Evolutionary conservation across 2,113 vertebrate species (phyloP).

Genomic region (Hassar affinis): DNA sequence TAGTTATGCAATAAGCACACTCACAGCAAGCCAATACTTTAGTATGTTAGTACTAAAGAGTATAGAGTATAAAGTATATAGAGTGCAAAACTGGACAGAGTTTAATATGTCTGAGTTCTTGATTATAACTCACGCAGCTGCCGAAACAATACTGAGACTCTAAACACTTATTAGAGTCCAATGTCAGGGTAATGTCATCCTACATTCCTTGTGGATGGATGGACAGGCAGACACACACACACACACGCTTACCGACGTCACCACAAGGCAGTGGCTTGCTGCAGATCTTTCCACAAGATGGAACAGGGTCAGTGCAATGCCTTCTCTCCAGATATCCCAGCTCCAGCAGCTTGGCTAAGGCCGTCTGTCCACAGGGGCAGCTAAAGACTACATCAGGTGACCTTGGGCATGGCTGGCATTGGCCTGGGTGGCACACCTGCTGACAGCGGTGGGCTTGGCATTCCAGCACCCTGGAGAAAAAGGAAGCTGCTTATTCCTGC

Average conservation of each 20-base stretch:
- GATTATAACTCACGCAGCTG: background rate
- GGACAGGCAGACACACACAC: background rate
- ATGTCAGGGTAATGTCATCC: background rate
- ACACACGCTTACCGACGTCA: slow-evolving; percentile 77
- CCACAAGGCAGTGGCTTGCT: slow-evolving; percentile 88
- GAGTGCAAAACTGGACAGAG: background rate
- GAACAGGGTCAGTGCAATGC: slow-evolving; percentile 86
- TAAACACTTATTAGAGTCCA: background rate
- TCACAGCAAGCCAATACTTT: background rate
- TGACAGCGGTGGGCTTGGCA: slow-evolving; percentile 87
- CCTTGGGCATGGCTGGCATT: slow-evolving; percentile 83
- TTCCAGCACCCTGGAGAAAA: slow-evolving; percentile 76
- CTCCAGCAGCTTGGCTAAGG: slow-evolving; percentile 86
- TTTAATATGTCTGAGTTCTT: background rate
- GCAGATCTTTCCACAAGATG: slow-evolving; percentile 93
- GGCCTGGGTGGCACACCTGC: slow-evolving; percentile 83
- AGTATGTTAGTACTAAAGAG: background rate
- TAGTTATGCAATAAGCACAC: background rate
- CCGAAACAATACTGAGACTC: background rate
- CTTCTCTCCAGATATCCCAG: slow-evolving; percentile 83
- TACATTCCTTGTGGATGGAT: background rate
- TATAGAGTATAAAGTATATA: background rate
- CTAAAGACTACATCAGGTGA: slow-evolving; percentile 81
- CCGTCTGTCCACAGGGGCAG: slow-evolving; percentile 91
- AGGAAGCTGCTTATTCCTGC: background rate